Base-by-base conservation (phyloP, 2,113 vertebrate genomes). In the Paracyprichromis sp. region DNA sequence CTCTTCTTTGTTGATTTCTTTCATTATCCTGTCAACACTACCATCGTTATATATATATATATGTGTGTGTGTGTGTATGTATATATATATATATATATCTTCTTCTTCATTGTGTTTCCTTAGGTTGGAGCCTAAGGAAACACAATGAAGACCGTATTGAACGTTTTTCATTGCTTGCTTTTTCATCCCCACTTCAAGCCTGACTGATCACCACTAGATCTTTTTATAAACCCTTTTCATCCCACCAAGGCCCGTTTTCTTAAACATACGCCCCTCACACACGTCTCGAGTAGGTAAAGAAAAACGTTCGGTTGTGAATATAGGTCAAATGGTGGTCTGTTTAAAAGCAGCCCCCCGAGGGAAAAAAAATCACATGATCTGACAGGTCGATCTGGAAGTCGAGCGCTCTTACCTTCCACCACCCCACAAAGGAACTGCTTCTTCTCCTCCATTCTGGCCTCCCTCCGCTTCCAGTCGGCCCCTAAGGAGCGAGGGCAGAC, bases 381-480 rank as follows among this genome's bases (percentile, higher is more conserved):
- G 59, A 71, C 43, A 81, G 88, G 88, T 92, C 80, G 89, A 79
- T 47, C 4, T 78, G 59, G 54, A 82, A 91, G 83, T 73, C 86
- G 79, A 4, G 17, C 45, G 45, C 79, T 83, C 95, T 95, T 96
- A 97, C 97, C 97, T 96, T 97, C 97, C 94, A 97, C 97, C 89
- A 97, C 97, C 78, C 97, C 97, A 84, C 97, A 97, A 90, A 97
- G 93, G 92, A 97, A 97, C 90, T 86, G 94, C 86, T 83, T 89
- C 91, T 89, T 94, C 85, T 86, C 93, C 88, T 96, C 97, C 97
- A 97, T 97, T 50, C 84, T 93, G 80, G 83, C 84, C 83, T 63
- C 80, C 84, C 80, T 84, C 57, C 63, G 73, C 57, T 66, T 90
- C 56, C 90, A 63, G 90, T 88, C 78, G 79, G 63, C 71, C 80